Conservation (phyloP, 1,140 invertebrate species). For the Trigoniulus corallinus region DNA sequence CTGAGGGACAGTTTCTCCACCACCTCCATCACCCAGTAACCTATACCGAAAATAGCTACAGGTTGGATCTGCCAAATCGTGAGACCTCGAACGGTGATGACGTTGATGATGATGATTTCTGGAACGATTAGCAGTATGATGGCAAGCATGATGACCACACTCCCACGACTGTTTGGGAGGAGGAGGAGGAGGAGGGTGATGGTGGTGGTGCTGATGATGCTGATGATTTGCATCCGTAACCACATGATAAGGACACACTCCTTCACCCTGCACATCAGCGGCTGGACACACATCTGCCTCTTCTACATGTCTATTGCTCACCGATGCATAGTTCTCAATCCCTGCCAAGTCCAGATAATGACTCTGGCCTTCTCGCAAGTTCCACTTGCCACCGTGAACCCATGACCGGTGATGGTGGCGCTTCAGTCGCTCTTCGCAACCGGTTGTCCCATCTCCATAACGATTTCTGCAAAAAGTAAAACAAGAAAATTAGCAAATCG, state of each 20-base stretch:
- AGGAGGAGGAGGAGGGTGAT: slow-evolving; percentile 7
- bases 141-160: slow-evolving; percentile 5
- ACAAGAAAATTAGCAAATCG: too few species aligned
- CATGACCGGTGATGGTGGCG: slow-evolving; percentile 11
- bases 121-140: slow-evolving; percentile 8
- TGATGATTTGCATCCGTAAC: not conserved
- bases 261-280: not conserved
- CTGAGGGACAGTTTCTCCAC: slow-evolving; percentile 5
- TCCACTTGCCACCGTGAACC: slow-evolving; percentile 10
- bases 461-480: slow-evolving; percentile 19
- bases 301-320: too few species aligned
- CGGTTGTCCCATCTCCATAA: too few species aligned
- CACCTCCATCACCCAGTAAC: slow-evolving; percentile 22
- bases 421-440: slow-evolving; percentile 9
- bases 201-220: slow-evolving; percentile 2
- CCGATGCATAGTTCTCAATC: slow-evolving; percentile 22
- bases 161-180: slow-evolving; percentile 10
- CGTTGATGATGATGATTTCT: not conserved
- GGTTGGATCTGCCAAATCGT: slow-evolving; percentile 25
- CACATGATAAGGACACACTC: slow-evolving; percentile 12
- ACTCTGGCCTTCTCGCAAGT: slow-evolving; percentile 23
- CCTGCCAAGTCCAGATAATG: slow-evolving; percentile 31
- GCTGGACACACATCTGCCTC: too few species aligned
- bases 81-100: slow-evolving; percentile 29
- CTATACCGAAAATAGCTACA: slow-evolving; percentile 29